Evolutionary conservation across 2,113 vertebrate genomes (phyloP).

Genomic region (Silurus asotus): DNA sequence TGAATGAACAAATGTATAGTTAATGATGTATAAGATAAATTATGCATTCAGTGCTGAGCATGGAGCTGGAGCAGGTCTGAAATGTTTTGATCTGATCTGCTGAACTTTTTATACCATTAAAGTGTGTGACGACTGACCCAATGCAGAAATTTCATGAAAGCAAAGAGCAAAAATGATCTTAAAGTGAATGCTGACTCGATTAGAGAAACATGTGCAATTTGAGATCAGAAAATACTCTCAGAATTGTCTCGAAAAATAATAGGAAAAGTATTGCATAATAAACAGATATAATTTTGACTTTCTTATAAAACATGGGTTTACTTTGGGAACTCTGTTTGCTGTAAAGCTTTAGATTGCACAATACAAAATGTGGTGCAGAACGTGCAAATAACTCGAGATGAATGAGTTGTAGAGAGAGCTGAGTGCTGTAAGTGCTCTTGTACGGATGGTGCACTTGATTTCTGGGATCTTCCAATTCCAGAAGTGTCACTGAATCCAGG

Average conservation of each 20-base stretch:
- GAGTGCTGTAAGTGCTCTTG: not conserved
- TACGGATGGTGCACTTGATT: not conserved
- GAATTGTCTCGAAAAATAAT: not conserved
- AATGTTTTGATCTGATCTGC: not conserved
- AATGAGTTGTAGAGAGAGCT: not conserved
- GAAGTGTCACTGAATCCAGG: constrained; percentile 35
- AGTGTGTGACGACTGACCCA: not conserved
- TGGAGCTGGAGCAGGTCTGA: not conserved
- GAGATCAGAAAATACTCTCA: not conserved
- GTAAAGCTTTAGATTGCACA: not conserved
- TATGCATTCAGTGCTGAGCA: not conserved
- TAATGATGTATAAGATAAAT: not conserved
- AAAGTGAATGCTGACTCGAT: not conserved
- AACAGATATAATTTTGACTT: not conserved
- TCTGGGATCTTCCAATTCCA: constrained; percentile 36
- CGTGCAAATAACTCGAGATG: not conserved
- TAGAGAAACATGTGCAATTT: not conserved
- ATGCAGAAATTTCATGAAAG: not conserved
- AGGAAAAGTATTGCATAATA: too few species aligned
- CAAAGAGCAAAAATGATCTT: not conserved
- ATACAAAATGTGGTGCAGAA: constrained; percentile 3
- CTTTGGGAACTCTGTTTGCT: not conserved
- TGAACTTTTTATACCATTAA: not conserved
- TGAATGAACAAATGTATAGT: not conserved
- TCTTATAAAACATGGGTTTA: not conserved